Evolutionary conservation across 1,140 invertebrate genomes (phyloP).

Genomic region (Copidosoma floridanum): DNA sequence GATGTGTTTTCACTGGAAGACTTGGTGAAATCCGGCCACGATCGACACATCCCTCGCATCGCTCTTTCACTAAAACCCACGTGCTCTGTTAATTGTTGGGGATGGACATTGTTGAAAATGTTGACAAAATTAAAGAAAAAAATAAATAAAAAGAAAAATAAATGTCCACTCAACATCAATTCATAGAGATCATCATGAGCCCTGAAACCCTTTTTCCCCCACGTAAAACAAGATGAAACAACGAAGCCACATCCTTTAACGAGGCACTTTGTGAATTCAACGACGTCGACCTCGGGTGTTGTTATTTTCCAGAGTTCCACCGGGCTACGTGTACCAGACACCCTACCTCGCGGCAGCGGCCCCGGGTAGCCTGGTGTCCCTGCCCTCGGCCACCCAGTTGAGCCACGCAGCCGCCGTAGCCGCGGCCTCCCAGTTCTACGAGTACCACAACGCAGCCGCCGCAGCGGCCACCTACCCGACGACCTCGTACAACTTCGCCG

Average conservation of each 20-base stretch:
- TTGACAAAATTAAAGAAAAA: background rate
- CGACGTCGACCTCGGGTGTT: no score
- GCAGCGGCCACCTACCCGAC: conserved; percentile 68
- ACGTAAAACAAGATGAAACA: no score
- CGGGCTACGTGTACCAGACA: conserved; percentile 73
- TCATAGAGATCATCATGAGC: no score
- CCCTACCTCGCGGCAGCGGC: conserved; percentile 64
- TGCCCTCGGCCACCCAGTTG: conserved; percentile 62
- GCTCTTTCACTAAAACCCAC: conserved; percentile 25
- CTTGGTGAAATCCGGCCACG: background rate
- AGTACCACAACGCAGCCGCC: conserved; percentile 68
- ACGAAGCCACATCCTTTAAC: no score
- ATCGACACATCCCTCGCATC: conserved; percentile 19
- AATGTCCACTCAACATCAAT: no score
- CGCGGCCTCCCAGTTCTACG: conserved; percentile 72
- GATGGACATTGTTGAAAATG: background rate
- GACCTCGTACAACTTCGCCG: conserved; percentile 70
- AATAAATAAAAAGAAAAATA: no score
- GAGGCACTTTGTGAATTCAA: no score
- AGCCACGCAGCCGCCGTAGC: conserved; percentile 72
- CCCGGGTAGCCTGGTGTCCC: conserved; percentile 63
- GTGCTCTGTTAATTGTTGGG: conserved; percentile 9
- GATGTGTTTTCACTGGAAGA: background rate
- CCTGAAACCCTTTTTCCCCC: no score
- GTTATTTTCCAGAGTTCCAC: conserved; percentile 65